phyloP scores from a whole-genome alignment of 2,888 invertebrate genomes.

The Koerneria pararmatus region DNA sequence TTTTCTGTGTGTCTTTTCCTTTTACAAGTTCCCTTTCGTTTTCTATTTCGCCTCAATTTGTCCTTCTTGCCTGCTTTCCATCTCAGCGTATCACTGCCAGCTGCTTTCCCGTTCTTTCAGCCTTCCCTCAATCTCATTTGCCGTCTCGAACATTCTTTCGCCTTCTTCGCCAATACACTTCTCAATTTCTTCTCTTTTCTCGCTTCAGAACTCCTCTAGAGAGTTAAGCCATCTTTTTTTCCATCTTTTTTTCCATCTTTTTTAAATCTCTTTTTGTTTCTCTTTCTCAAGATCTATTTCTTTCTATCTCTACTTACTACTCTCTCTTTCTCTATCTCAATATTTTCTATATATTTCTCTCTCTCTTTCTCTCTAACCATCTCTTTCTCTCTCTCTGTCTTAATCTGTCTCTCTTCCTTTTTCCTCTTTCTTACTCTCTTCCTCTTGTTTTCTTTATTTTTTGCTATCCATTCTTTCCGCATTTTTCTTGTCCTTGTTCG shows the following conservation, averaged over 20 bases:
- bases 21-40: no score
- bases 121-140: no score
- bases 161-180: no score
- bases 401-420: not conserved
- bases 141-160: no score
- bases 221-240: conserved; percentile 7
- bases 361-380: conserved; percentile 2
- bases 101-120: no score
- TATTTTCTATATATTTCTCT: not conserved
- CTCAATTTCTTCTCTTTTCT: no score
- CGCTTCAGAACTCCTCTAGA: not conserved
- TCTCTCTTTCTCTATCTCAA: no score
- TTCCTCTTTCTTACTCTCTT: not conserved
- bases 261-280: not conserved
- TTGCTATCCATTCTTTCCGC: not conserved
- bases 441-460: not conserved
- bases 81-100: no score
- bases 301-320: not conserved
- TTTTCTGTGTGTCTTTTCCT: no score
- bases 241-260: not conserved
- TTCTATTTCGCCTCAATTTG: no score
- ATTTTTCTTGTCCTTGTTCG: not conserved
- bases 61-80: no score
- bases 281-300: not conserved
- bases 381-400: conserved; percentile 1